Percentiles rank a stretch among this genome's conserved stretches.
These are phyloP conservation scores for Chelonus formosanus DNA, from an alignment of 2,888 invertebrate species.

Conservation along the genomic window DNA sequence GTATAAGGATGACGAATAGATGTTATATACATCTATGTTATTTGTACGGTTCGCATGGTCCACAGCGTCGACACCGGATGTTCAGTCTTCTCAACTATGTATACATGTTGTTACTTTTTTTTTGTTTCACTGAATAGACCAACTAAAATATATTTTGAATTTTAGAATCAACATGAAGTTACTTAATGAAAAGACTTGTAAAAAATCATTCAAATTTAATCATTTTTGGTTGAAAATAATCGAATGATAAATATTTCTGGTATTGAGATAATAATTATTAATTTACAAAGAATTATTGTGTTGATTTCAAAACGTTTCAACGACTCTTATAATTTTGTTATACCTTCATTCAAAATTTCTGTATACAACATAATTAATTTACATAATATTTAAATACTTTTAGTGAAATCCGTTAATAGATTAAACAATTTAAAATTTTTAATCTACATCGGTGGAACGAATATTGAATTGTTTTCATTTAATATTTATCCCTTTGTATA, in stretches of 20 bases:
- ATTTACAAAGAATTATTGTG: too few species aligned
- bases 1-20: slow-evolving; percentile 9
- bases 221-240: neutral
- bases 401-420: neutral
- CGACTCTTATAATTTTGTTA: too few species aligned
- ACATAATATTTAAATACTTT: neutral
- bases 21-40: slow-evolving; percentile 30
- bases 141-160: too few species aligned
- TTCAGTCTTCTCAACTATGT: neutral
- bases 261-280: too few species aligned
- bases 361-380: neutral
- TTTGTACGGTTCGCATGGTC: slow-evolving; percentile 52
- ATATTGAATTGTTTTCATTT: slow-evolving; percentile 11
- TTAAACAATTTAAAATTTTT: neutral
- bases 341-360: too few species aligned
- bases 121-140: neutral
- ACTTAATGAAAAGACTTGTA: too few species aligned
- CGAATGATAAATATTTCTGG: neutral
- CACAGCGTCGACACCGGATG: slow-evolving; percentile 47
- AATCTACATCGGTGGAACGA: slow-evolving; percentile 13
- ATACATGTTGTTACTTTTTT: neutral
- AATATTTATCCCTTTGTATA: neutral
- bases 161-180: too few species aligned
- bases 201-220: neutral
- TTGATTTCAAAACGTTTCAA: too few species aligned